Conservation (phyloP, 2,797 vertebrate species). For the Sebastes cheni region DNA sequence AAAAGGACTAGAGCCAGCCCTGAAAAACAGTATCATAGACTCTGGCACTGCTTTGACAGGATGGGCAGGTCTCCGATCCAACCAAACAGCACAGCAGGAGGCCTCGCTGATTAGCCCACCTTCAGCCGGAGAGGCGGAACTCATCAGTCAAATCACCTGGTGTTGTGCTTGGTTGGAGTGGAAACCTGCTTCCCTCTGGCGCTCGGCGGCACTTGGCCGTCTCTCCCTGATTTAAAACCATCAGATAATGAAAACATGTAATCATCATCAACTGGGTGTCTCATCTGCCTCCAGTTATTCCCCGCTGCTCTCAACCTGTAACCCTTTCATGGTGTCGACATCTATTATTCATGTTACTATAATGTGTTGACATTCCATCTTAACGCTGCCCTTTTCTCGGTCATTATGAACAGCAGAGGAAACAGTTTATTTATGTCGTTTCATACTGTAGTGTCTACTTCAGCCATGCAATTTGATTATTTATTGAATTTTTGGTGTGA, state of each 20-base stretch:
- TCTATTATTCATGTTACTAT: conserved; percentile 14
- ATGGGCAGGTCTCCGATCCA: conserved; percentile 32
- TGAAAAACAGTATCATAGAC: background rate
- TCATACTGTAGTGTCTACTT: background rate
- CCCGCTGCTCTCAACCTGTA: conserved; percentile 43
- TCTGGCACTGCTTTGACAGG: conserved; percentile 41
- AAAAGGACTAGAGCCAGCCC: no score
- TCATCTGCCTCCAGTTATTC: conserved; percentile 38
- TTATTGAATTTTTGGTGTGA: background rate
- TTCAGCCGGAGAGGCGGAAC: conserved; percentile 57
- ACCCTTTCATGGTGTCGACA: conserved; percentile 3
- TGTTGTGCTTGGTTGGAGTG: conserved; percentile 59
- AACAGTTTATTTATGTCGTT: background rate
- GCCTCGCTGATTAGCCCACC: conserved; percentile 60
- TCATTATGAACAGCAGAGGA: background rate
- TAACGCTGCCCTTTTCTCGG: background rate
- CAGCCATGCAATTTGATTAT: background rate
- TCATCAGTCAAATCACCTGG: conserved; percentile 71
- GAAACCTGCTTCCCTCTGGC: conserved; percentile 46
- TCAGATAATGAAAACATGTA: conserved; percentile 72
- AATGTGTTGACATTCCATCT: conserved; percentile 8
- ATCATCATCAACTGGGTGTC: conserved; percentile 51
- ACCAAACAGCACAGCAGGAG: conserved; percentile 39
- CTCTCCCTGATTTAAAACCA: conserved; percentile 62
- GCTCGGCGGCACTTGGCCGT: conserved; percentile 32